Evolutionary conservation across 2,888 invertebrate species (phyloP).

Genomic region (Ellobium chinense): DNA sequence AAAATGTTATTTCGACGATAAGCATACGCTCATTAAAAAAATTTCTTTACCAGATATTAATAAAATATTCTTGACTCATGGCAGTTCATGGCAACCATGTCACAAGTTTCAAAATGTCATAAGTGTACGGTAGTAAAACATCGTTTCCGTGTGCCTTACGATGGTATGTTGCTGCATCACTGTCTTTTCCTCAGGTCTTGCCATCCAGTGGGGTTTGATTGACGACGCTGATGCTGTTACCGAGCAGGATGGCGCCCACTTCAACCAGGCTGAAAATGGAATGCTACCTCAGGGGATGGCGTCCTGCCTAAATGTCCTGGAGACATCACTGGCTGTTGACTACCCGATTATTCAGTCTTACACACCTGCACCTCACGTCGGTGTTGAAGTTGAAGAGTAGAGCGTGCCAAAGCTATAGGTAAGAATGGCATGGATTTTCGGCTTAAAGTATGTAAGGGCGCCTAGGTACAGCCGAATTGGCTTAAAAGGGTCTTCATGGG

Average conservation of each 20-base stretch:
- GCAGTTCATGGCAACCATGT: too few relatives aligned
- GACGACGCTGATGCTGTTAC: slow-evolving; percentile 96
- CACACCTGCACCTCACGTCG: slow-evolving; percentile 92
- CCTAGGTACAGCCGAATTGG: too few relatives aligned
- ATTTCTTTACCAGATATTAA: too few relatives aligned
- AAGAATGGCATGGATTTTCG: too few relatives aligned
- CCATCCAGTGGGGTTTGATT: slow-evolving; percentile 99
- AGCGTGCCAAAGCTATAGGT: too few relatives aligned
- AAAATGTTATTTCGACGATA: too few relatives aligned
- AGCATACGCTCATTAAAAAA: too few relatives aligned
- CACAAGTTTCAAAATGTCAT: too few relatives aligned
- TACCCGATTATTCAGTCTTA: slow-evolving; percentile 80
- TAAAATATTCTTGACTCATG: too few relatives aligned
- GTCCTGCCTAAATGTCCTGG: slow-evolving; percentile 94
- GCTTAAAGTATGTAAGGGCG: too few relatives aligned
- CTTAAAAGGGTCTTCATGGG: too few relatives aligned
- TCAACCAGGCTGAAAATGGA: slow-evolving; percentile 95
- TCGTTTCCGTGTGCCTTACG: background rate
- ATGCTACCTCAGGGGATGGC: slow-evolving; percentile 96
- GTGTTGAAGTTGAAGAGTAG: slow-evolving; percentile 80
- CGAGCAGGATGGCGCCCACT: slow-evolving; percentile 91
- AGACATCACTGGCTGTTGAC: slow-evolving; percentile 92
- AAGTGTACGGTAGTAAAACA: background rate
- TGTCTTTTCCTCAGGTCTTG: slow-evolving; percentile 80
- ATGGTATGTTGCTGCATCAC: background rate